phyloP scores from a whole-genome alignment of 2,113 vertebrate genomes.

The chimpanzee (Pan troglodytes) region NHGRI_mPanTro3-v2.1_pri NC_072403.2:140913001-140913500 shows the following conservation, averaged over 20 bases:
- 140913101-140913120: background rate
- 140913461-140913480: background rate
- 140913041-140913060: background rate
- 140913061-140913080: background rate
- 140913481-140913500: background rate
- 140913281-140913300: background rate
- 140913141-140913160: background rate
- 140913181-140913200: background rate
- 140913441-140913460: background rate
- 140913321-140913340: conserved; percentile 3
- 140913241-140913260: background rate
- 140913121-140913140: background rate
- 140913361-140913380: background rate
- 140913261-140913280: background rate
- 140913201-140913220: background rate
- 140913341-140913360: background rate
- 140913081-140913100: background rate
- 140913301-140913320: background rate
- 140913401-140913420: background rate
- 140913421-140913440: background rate
- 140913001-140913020: background rate
- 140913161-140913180: background rate
- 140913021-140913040: background rate
- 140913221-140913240: background rate
- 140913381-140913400: background rate